Percentiles rank a stretch among this genome's conserved stretches.
These are phyloP conservation scores for Lagopus muta DNA, from an alignment of 2,113 vertebrate species.

Conservation along the genomic window DNA sequence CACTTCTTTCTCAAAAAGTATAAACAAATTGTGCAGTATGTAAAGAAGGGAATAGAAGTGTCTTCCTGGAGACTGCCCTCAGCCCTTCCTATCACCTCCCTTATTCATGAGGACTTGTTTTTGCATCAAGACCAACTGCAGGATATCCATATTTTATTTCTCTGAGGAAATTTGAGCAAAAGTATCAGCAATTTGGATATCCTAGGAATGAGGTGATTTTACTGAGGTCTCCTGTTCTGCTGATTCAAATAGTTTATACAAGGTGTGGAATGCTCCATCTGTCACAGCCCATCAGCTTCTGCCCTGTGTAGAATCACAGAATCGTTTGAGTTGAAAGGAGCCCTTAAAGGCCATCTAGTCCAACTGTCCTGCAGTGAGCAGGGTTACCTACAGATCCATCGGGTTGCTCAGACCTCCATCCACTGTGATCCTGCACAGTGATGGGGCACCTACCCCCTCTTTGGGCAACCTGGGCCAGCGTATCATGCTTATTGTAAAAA, in stretches of 20 bases:
- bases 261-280: fast-evolving
- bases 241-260: too few relatives aligned
- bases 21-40: neutral
- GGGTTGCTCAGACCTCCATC: too few relatives aligned
- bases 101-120: neutral
- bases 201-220: neutral
- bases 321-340: too few relatives aligned
- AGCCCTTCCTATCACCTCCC: neutral
- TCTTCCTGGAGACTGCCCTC: fast-evolving
- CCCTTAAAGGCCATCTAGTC: too few relatives aligned
- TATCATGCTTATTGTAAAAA: too few relatives aligned
- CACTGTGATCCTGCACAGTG: too few relatives aligned
- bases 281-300: neutral
- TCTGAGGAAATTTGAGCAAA: neutral
- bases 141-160: neutral
- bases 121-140: fast-evolving
- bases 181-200: neutral
- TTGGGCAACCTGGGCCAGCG: too few relatives aligned
- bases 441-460: too few relatives aligned
- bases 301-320: fast-evolving
- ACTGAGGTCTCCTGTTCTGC: neutral
- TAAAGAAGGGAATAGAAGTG: neutral
- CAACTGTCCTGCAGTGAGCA: too few relatives aligned
- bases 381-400: too few relatives aligned
- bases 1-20: neutral